phyloP scores from a whole-genome alignment of 2,113 vertebrate species.

The Chrysemys picta region DNA sequence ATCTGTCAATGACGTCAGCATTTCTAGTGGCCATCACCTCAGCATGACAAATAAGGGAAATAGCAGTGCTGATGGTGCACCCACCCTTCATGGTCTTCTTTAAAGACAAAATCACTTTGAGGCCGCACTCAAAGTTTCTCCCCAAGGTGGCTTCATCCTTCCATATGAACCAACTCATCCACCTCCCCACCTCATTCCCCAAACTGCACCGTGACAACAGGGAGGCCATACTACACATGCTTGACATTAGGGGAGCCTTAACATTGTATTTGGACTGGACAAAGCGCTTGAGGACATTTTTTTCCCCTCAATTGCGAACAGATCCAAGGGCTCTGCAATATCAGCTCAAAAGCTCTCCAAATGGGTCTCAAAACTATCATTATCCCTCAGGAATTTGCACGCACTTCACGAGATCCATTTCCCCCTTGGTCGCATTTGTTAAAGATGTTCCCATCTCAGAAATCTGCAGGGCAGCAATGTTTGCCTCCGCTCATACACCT shows the following conservation, averaged over 20 bases:
- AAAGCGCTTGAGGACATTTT: neutral
- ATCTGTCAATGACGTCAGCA: neutral
- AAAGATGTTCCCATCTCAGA: neutral
- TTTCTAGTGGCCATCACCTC: neutral
- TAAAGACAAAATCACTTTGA: neutral
- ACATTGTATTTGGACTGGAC: neutral
- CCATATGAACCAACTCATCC: neutral
- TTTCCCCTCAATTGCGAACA: neutral
- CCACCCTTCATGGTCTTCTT: neutral
- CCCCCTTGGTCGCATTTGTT: neutral
- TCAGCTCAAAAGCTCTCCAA: neutral
- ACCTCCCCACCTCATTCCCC: neutral
- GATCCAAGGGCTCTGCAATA: neutral
- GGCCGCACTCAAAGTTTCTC: neutral
- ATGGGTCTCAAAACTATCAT: neutral
- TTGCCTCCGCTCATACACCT: neutral
- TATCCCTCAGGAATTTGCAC: neutral
- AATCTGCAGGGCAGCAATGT: neutral
- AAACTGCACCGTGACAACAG: neutral
- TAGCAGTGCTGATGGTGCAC: neutral
- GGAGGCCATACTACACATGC: neutral
- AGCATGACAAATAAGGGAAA: neutral
- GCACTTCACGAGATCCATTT: neutral
- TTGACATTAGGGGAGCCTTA: neutral
- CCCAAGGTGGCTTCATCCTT: neutral